Conservation (phyloP, 1,140 invertebrate genomes). For the fruit fly (Drosophila melanogaster) region DNA sequence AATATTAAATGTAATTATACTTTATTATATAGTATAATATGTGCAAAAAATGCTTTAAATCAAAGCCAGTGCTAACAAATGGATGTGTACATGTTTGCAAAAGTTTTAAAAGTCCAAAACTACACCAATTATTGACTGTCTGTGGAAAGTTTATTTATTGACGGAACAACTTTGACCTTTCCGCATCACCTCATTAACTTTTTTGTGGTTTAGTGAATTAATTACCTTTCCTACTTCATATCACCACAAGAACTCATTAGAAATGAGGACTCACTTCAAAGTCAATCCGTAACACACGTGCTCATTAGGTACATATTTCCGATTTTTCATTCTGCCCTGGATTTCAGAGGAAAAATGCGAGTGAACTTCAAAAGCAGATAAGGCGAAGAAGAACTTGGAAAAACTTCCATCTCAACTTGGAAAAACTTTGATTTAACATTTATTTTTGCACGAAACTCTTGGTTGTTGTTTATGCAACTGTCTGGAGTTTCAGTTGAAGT, state of each 20-base stretch:
- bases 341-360: constrained; percentile 19
- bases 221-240: constrained; percentile 21
- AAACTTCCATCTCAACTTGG: constrained; percentile 51
- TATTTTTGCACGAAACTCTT: constrained; percentile 11
- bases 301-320: constrained; percentile 45
- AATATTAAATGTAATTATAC: no score
- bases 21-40: no score
- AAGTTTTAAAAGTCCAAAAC: constrained; percentile 21
- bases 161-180: constrained; percentile 12
- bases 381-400: constrained; percentile 47
- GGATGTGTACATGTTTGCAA: not conserved
- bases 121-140: constrained; percentile 19
- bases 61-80: not conserved
- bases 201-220: constrained; percentile 5
- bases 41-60: not conserved
- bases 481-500: constrained; percentile 51
- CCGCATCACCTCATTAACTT: not conserved
- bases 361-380: constrained; percentile 68
- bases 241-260: constrained; percentile 33
- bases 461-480: constrained; percentile 56
- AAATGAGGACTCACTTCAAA: constrained; percentile 39
- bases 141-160: constrained; percentile 8
- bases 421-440: constrained; percentile 47
- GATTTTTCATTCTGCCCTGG: not conserved
- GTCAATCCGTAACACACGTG: constrained; percentile 44